phyloP scores from a whole-genome alignment of 1,140 invertebrate species.

The Aethina tumida region DNA sequence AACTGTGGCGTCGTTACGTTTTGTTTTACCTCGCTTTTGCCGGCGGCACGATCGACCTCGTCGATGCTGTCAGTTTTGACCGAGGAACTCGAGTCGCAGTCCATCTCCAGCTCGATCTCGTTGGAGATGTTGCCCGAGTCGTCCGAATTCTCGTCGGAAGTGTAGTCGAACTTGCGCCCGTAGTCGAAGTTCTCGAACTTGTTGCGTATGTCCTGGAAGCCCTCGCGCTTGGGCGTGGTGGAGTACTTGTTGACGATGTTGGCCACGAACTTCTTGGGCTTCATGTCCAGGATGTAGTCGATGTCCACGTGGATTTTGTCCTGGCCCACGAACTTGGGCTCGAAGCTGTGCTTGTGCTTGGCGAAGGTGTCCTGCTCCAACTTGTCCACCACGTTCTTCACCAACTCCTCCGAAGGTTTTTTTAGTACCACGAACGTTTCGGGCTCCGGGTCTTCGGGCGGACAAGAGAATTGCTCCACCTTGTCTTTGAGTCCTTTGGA shows the following conservation, averaged over 20 bases:
- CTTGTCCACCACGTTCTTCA: conserved; percentile 19
- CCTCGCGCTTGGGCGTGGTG: background rate
- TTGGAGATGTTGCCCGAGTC: conserved; percentile 70
- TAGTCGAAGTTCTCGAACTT: background rate
- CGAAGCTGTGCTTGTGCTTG: conserved; percentile 7
- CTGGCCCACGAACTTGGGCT: conserved; percentile 12
- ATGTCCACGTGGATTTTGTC: conserved; percentile 16
- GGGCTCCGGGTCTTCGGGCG: conserved; percentile 8
- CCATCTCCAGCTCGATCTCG: conserved; percentile 44
- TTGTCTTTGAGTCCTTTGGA: no score
- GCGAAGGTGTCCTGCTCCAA: conserved; percentile 13
- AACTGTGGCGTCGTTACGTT: no score
- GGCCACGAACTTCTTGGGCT: conserved; percentile 3
- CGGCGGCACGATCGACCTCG: no score
- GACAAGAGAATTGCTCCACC: no score
- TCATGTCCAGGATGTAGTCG: background rate
- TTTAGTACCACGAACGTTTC: conserved; percentile 12
- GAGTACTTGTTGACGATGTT: conserved; percentile 1
- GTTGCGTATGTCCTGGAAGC: background rate
- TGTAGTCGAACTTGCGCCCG: conserved; percentile 25
- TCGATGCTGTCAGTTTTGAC: conserved; percentile 13
- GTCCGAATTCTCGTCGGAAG: conserved; percentile 48
- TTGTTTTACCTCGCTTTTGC: no score
- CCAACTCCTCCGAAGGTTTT: conserved; percentile 14
- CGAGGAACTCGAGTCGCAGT: conserved; percentile 16